Evolutionary conservation across 2,113 vertebrate species (phyloP).

Genomic region (Oryzias woworae): DNA sequence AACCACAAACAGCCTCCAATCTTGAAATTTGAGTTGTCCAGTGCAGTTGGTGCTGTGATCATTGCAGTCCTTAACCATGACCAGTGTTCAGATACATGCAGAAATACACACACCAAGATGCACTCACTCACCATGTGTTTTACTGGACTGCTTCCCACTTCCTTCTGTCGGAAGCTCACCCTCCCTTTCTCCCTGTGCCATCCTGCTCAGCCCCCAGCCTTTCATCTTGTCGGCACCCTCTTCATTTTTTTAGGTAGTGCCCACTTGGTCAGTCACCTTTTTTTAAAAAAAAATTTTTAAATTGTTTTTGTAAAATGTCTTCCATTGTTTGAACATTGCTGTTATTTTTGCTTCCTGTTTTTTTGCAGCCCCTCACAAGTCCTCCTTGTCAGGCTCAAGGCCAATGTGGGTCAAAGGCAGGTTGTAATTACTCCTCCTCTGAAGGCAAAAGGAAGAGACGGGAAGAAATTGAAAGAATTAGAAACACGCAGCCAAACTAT

Average conservation of each 20-base stretch:
- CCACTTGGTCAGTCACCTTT: slow-evolving; percentile 21
- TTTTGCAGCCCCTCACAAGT: slow-evolving; percentile 2
- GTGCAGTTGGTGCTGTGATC: slow-evolving; percentile 60
- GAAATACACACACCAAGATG: slow-evolving; percentile 14
- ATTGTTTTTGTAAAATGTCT: background rate
- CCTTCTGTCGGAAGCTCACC: slow-evolving; percentile 70
- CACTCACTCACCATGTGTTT: slow-evolving; percentile 50
- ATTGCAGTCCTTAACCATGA: slow-evolving; percentile 26
- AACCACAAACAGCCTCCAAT: slow-evolving; percentile 57
- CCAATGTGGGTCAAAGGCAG: slow-evolving; percentile 59
- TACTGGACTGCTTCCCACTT: slow-evolving; percentile 69
- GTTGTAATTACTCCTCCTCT: slow-evolving; percentile 66
- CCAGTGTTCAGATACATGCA: slow-evolving; percentile 28
- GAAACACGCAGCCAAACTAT: slow-evolving; percentile 6
- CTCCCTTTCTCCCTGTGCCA: slow-evolving; percentile 57
- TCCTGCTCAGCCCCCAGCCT: slow-evolving; percentile 42
- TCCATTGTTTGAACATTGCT: background rate
- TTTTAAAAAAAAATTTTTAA: too few relatives aligned
- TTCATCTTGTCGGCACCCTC: slow-evolving; percentile 44
- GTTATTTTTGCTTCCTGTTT: slow-evolving; percentile 2
- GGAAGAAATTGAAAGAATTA: slow-evolving; percentile 4
- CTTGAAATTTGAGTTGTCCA: slow-evolving; percentile 56
- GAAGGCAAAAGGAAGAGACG: slow-evolving; percentile 24
- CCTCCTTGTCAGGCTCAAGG: slow-evolving; percentile 41
- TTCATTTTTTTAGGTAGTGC: slow-evolving; percentile 19